Percentiles rank a stretch among this genome's conserved stretches.
phyloP scores from a whole-genome alignment of 2,888 invertebrate species.

The Dysmachus trigonus region DNA sequence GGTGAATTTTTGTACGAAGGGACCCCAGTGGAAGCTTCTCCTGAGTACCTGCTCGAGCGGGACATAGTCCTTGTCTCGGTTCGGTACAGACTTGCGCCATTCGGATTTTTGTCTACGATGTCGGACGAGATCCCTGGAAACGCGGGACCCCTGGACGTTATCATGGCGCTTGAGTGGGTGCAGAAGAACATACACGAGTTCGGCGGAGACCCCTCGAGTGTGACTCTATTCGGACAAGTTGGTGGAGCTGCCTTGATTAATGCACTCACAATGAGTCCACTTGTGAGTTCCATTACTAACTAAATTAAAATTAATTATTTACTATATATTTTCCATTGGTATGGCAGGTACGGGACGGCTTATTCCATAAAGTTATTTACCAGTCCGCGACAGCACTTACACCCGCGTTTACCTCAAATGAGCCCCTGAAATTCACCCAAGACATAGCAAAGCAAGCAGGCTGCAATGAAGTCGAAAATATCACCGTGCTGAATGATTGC shows the following conservation, averaged over 20 bases:
- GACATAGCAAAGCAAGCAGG: conserved; percentile 61
- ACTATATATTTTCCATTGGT: not conserved
- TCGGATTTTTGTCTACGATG: conserved; percentile 64
- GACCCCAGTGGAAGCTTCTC: conserved; percentile 58
- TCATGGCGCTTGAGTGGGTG: conserved; percentile 64
- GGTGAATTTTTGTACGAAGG: conserved; percentile 64
- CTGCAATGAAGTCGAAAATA: conserved; percentile 58
- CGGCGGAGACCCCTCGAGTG: conserved; percentile 61
- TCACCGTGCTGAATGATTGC: conserved; percentile 59
- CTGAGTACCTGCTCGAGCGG: conserved; percentile 63
- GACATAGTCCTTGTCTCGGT: conserved; percentile 66
- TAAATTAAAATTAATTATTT: not conserved
- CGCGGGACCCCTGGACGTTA: conserved; percentile 64
- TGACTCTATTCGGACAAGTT: conserved; percentile 65
- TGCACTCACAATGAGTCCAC: conserved; percentile 58
- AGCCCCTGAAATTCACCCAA: conserved; percentile 60
- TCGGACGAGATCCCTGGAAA: conserved; percentile 64
- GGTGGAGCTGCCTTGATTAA: conserved; percentile 63
- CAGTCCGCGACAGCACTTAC: conserved; percentile 67
- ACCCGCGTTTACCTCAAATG: conserved; percentile 65
- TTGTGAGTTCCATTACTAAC: conserved; percentile 49
- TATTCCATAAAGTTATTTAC: conserved; percentile 67
- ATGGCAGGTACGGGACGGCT: conserved; percentile 57
- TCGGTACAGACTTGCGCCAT: conserved; percentile 66
- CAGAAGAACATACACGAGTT: conserved; percentile 61